Conservation (phyloP, 1,140 invertebrate genomes). For the Ooceraea biroi region DNA sequence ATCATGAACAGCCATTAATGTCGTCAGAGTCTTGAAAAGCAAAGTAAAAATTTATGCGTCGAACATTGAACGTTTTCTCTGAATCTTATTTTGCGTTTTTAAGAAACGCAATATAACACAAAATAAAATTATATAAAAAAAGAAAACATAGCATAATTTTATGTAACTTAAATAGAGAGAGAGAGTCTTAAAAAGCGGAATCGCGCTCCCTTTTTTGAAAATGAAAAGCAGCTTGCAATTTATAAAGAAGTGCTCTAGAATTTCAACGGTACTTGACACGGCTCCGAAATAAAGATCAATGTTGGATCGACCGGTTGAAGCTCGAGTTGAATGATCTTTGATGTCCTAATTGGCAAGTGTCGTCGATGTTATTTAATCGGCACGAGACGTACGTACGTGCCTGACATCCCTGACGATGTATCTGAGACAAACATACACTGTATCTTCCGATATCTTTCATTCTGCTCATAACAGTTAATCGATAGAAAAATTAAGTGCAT, state of each 20-base stretch:
- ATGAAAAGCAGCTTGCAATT: neutral
- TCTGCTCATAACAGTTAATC: neutral
- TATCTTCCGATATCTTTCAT: constrained; percentile 17
- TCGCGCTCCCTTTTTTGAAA: neutral
- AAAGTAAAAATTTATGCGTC: constrained; percentile 26
- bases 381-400: neutral
- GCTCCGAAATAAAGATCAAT: constrained; percentile 37
- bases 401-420: constrained; percentile 33
- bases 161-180: neutral
- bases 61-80: neutral
- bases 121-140: neutral
- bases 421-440: constrained; percentile 55
- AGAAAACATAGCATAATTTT: neutral
- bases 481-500: constrained; percentile 6
- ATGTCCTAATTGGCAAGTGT: constrained; percentile 64
- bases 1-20: constrained; percentile 13
- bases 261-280: neutral
- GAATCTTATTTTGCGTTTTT: constrained; percentile 2
- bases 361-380: constrained; percentile 68
- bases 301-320: constrained; percentile 11
- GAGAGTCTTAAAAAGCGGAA: neutral
- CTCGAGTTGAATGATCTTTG: constrained; percentile 53
- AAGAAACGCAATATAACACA: neutral
- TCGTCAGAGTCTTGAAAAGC: constrained; percentile 20
- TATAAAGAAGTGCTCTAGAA: constrained; percentile 13